phyloP scores from a whole-genome alignment of 2,888 invertebrate genomes.

The Amiota minor region DNA sequence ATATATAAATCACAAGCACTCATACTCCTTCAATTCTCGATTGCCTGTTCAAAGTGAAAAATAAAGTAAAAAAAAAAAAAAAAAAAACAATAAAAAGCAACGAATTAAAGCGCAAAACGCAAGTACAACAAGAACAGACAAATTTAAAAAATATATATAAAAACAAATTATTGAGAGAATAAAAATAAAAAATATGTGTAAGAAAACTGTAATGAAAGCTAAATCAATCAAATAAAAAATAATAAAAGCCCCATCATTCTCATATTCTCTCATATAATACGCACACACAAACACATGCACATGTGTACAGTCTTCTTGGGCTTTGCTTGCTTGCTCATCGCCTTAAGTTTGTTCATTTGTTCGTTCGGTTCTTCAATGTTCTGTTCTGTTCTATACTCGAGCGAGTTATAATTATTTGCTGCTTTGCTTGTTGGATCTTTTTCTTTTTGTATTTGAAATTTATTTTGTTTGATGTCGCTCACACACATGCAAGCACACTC shows the following conservation, averaged over 20 bases:
- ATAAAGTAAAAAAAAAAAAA: conserved; percentile 56
- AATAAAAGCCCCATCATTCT: not conserved
- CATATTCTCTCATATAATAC: not conserved
- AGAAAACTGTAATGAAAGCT: conserved; percentile 56
- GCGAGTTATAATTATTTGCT: conserved; percentile 64
- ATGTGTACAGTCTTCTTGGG: conserved; percentile 57
- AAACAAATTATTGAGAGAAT: conserved; percentile 50
- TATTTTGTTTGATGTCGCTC: conserved; percentile 7
- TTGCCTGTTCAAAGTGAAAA: conserved; percentile 46
- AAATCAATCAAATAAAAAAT: conserved; percentile 45
- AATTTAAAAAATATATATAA: conserved; percentile 44
- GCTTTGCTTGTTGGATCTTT: conserved; percentile 47
- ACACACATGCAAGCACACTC: not conserved
- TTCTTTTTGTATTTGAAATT: conserved; percentile 46
- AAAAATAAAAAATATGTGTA: conserved; percentile 49
- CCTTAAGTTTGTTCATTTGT: not conserved
- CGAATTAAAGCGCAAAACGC: conserved; percentile 66
- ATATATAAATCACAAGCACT: conserved; percentile 6
- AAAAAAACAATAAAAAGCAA: conserved; percentile 32
- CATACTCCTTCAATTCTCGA: not conserved
- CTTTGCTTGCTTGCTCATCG: conserved; percentile 54
- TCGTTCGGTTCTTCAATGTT: not conserved
- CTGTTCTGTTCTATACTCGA: conserved; percentile 45
- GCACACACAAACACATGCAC: not conserved
- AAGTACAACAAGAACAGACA: conserved; percentile 54